Conservation (phyloP, 1,140 invertebrate genomes). For the Penaeus chinensis region DNA sequence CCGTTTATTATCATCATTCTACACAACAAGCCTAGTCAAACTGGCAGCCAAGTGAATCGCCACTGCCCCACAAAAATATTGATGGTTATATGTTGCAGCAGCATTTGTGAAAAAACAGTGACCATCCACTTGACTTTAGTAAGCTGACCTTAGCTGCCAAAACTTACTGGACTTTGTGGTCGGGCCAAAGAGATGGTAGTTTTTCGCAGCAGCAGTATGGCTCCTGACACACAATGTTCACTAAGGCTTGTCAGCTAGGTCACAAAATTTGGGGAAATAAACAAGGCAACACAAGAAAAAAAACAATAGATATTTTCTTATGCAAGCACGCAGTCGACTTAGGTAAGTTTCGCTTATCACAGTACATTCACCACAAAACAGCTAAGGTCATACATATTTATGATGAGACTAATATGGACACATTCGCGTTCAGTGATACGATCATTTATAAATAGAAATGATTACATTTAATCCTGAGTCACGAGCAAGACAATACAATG, state of each 20-base stretch:
- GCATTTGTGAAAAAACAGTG: constrained; percentile 21
- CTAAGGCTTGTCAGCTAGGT: constrained; percentile 7
- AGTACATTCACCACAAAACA: constrained; percentile 55
- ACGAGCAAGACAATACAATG: constrained; percentile 39
- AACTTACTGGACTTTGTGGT: neutral
- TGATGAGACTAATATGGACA: constrained; percentile 1
- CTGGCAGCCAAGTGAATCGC: constrained; percentile 24
- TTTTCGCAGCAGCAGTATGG: constrained; percentile 41
- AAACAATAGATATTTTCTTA: constrained; percentile 43
- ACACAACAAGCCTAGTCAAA: constrained; percentile 58
- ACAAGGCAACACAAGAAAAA: constrained; percentile 50
- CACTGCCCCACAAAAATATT: constrained; percentile 25
- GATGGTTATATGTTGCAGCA: constrained; percentile 28
- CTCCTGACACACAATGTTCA: constrained; percentile 20
- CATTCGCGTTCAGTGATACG: no score
- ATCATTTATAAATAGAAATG: neutral
- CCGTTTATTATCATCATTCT: constrained; percentile 57
- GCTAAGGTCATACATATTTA: constrained; percentile 30
- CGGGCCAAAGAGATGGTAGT: constrained; percentile 38
- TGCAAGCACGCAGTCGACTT: constrained; percentile 37
- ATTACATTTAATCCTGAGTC: constrained; percentile 46
- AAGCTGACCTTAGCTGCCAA: constrained; percentile 13
- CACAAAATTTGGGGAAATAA: constrained; percentile 44
- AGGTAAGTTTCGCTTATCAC: constrained; percentile 52
- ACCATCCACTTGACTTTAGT: constrained; percentile 6